phyloP scores from a whole-genome alignment of 2,113 vertebrate species.

The Ancistrus triradiatus region DNA sequence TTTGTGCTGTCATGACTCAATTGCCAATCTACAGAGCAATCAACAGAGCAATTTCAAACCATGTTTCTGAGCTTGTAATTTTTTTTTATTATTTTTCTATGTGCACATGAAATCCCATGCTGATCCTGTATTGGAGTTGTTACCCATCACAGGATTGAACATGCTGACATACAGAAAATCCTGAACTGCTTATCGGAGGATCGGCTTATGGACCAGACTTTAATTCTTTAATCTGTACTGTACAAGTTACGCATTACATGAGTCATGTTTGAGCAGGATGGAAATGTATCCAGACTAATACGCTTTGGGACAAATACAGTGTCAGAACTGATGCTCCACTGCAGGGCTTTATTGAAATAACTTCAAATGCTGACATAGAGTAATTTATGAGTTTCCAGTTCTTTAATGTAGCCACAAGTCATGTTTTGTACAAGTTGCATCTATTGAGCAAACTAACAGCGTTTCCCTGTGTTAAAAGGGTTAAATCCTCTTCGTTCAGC shows the following conservation, averaged over 20 bases:
- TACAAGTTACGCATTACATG: conserved; percentile 5
- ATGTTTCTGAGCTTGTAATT: background rate
- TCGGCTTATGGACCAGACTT: conserved; percentile 53
- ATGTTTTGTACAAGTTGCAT: too few relatives aligned
- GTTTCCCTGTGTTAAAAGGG: too few relatives aligned
- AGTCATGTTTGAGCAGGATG: conserved; percentile 2
- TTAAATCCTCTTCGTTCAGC: too few relatives aligned
- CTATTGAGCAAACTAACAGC: too few relatives aligned
- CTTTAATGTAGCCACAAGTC: too few relatives aligned
- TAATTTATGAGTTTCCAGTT: too few relatives aligned
- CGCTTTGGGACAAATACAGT: too few relatives aligned
- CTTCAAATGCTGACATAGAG: too few relatives aligned
- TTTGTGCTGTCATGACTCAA: too few relatives aligned
- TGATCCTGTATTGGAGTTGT: conserved; percentile 26
- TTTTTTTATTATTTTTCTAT: background rate
- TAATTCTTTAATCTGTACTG: conserved; percentile 46
- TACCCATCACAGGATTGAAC: conserved; percentile 19
- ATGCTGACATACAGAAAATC: conserved; percentile 53
- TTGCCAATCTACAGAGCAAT: background rate
- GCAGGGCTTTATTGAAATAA: too few relatives aligned
- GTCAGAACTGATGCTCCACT: too few relatives aligned
- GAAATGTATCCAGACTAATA: background rate
- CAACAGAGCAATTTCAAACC: background rate
- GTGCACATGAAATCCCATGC: background rate
- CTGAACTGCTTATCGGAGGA: conserved; percentile 60